These are phyloP conservation scores for Amphilophus citrinellus DNA, from an alignment of 2,113 vertebrate genomes.

Conservation along the genomic window DNA sequence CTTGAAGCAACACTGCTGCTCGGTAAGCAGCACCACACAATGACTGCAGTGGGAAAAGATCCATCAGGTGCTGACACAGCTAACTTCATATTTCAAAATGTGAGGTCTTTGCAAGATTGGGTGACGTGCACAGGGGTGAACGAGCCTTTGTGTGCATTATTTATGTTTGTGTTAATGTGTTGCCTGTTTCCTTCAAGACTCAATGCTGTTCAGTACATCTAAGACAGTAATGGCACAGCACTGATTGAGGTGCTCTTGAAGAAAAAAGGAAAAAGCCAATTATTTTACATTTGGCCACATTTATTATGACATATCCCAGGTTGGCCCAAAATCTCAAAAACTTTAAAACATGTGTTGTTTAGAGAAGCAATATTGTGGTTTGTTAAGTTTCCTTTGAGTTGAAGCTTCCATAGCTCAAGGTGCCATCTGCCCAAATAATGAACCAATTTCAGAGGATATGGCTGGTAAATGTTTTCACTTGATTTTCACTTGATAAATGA, in stretches of 20 bases:
- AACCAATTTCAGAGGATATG: background rate
- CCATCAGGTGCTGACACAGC: conserved; percentile 60
- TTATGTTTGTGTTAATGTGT: background rate
- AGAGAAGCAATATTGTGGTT: background rate
- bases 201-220: background rate
- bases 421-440: background rate
- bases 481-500: background rate
- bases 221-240: background rate
- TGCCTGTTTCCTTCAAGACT: background rate
- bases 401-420: background rate
- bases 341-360: background rate
- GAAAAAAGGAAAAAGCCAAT: background rate
- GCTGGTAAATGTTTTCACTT: background rate
- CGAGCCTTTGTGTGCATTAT: background rate
- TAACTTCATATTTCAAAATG: conserved; percentile 52
- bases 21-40: conserved; percentile 43
- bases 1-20: conserved; percentile 45
- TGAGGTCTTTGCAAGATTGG: conserved; percentile 33
- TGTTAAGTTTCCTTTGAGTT: background rate
- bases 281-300: background rate
- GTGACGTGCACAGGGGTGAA: background rate
- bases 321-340: background rate
- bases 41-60: conserved; percentile 53
- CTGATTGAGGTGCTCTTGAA: background rate
- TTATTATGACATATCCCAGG: background rate